Percentiles rank a stretch among this genome's conserved stretches.
Conservation (phyloP, 2,113 vertebrate genomes). For the Tupaia tana region DNA sequence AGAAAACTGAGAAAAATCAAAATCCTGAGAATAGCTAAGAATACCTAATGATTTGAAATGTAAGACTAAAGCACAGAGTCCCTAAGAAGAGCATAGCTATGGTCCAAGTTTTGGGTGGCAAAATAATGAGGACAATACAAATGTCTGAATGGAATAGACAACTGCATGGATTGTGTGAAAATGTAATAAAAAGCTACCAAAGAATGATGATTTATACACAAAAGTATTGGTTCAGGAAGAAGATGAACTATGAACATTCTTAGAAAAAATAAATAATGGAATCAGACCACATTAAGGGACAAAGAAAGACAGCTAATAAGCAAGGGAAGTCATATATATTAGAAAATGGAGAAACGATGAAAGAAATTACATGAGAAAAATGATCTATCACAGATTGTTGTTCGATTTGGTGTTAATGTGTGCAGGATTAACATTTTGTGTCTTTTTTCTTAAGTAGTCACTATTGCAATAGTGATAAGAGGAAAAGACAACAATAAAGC, state of each 20-base stretch:
- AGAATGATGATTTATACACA: background rate
- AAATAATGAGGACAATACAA: background rate
- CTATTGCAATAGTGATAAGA: background rate
- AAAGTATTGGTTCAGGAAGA: background rate
- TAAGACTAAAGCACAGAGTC: background rate
- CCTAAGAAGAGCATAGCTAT: background rate
- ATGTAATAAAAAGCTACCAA: background rate
- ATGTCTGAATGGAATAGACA: background rate
- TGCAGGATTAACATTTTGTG: background rate
- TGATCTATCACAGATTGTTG: background rate
- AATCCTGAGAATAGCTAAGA: background rate
- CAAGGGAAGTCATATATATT: background rate
- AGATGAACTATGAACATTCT: background rate
- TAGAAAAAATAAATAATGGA: background rate
- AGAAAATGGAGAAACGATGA: background rate
- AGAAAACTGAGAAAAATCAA: background rate
- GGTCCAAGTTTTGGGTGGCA: background rate
- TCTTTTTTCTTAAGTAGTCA: background rate
- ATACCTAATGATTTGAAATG: background rate
- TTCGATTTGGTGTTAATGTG: background rate
- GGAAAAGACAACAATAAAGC: background rate
- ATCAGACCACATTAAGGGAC: background rate
- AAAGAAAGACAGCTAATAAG: background rate
- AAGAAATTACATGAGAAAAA: slow-evolving; percentile 6
- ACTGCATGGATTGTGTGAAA: background rate